Evolutionary conservation across 2,113 vertebrate species (phyloP).

Genomic region (Chlorocebus sabaeus): DNA sequence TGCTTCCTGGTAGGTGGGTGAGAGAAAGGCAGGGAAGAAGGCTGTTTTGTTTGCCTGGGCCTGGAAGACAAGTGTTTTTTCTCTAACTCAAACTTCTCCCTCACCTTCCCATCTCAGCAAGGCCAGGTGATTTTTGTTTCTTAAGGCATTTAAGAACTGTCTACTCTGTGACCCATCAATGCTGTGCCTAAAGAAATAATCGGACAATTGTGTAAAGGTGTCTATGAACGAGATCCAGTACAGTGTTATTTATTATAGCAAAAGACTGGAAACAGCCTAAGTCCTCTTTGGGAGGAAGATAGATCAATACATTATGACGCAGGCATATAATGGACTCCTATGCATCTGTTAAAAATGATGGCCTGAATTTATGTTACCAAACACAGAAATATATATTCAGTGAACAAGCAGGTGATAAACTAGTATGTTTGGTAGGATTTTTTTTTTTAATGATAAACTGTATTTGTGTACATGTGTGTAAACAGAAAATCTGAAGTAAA

Average conservation of each 20-base stretch:
- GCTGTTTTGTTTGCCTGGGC: not conserved
- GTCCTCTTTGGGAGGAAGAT: not conserved
- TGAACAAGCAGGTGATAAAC: not conserved
- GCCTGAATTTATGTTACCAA: not conserved
- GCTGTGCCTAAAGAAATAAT: not conserved
- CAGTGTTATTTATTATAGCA: not conserved
- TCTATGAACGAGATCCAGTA: not conserved
- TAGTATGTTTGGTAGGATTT: not conserved
- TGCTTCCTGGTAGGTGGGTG: not conserved
- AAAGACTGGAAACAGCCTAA: not conserved
- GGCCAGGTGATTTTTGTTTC: not conserved
- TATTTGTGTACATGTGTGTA: not conserved
- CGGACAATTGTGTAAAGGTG: not conserved
- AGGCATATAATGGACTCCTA: not conserved
- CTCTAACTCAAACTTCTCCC: not conserved
- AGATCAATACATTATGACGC: not conserved
- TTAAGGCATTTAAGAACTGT: not conserved
- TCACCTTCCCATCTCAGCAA: not conserved
- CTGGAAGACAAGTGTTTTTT: not conserved
- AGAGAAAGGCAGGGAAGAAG: not conserved
- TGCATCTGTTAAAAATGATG: not conserved
- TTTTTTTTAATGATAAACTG: not conserved
- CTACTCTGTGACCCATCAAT: not conserved
- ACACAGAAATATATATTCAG: not conserved
- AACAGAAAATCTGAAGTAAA: not conserved